Base-by-base conservation (phyloP, 2,888 invertebrate species). In the Nasonovia ribisnigri region DNA sequence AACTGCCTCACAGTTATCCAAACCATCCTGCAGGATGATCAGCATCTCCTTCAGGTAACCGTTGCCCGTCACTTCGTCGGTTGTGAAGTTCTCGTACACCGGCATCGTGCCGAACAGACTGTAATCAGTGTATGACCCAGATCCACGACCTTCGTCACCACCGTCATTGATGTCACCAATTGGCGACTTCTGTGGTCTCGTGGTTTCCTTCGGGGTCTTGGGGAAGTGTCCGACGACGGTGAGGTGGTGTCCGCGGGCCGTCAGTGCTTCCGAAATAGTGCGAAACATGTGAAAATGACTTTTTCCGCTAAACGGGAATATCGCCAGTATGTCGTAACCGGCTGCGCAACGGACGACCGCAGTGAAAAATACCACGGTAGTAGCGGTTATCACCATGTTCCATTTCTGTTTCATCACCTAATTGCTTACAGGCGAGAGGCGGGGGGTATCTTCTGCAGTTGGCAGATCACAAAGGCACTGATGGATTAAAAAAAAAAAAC, bases 231-330 rank as follows among this genome's bases (percentile, higher is more conserved):
- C 51, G n/a, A 92, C 92, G 8, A 89, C 92, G 77, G 92, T 92
- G 11, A 92, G 46, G 36, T 60, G 24, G 36, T 94, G 94, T 20
- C 92, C 89, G 2, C 89, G 43, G 10, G 48, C 84, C 10, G 29
- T 54, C 16, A 92, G 60, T 51, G 94, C 92, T n/a, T 42, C 84
- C 5, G 60, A 29, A 6, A 93, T 16, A 26, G 84, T 11, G 36
- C 84, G 84, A n/a, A 93, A 93, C 93, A 93, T 93, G 84, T 90
- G 94, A 92, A 95, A 95, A 94, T 95, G 95, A 90, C 95, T 95
- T 94, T 95, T 95, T 29, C 95, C 95, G 24, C 95, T 95, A 86
- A 95, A 95, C 57, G 95, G 95, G 48, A 95, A 95, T 26, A 95
- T 90, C 11, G 95, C 95, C 77, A 95, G 95, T 90, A 95, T 95